Base-by-base conservation (phyloP, 2,888 invertebrate species). In the Sturmia bella region DNA sequence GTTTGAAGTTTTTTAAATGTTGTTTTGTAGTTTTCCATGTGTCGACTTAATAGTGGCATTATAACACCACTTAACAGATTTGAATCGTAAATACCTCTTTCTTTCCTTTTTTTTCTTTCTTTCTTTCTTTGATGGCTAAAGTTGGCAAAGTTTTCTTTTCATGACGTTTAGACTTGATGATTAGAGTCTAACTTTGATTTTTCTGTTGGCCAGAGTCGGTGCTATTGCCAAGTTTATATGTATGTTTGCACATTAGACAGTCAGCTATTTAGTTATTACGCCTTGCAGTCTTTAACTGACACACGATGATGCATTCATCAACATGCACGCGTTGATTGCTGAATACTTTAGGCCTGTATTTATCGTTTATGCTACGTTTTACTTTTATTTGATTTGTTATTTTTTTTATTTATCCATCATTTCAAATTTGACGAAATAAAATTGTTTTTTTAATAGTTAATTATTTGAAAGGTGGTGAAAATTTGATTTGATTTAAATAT, bases 391-490 rank as follows among this genome's bases (percentile, higher is more conserved):
- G 45, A 80, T 73, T 66, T 54, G 21, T 66, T 45, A 17, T 17
- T 54, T 43, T 57, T 75, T 69, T n/a, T n/a, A n/a, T n/a, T 43
- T 69, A 41, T 54, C 48, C 24, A 57, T 15, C 13, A 19, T 21
- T 48, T 69, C 54, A 27, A 32, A 69, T 39, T 24, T 54, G 5
- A 54, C 64, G 27, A 48, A 63, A 56, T 63, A 56, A 70, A 77
- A 74, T 19, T 77, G 57, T 69, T 77, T 43, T 45, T 77, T 37
- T 69, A 70, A 59, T 52, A 39, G 69, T 32, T 70, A 54, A 74
- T 74, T 74, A 48, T 70, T 66, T 82, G 77, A 82, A 78, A 82
- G 81, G 81, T 82, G 81, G 59, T 82, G 81, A 82, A 82, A 70
- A 70, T 70, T 77, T 66, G n/a, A 56, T 76, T 75, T 72, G 66